phyloP scores from a whole-genome alignment of 2,797 vertebrate species.

The Antrozous pallidus region DNA sequence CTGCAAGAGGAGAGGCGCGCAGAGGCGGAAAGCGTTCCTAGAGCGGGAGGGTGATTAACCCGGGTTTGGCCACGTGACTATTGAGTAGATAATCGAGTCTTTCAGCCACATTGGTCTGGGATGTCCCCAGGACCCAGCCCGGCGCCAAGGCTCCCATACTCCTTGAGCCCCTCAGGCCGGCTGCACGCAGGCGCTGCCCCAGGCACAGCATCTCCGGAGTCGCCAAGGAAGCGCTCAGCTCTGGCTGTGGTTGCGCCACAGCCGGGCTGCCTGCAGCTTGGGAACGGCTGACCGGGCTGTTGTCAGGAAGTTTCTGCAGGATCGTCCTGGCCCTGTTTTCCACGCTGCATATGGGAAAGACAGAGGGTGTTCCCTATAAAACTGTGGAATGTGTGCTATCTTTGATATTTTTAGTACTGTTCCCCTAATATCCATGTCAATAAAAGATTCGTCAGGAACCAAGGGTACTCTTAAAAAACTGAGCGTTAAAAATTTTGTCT shows the following conservation, averaged over 20 bases:
- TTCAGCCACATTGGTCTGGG: not conserved
- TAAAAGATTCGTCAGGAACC: conserved; percentile 35
- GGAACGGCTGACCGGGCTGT: conserved; percentile 36
- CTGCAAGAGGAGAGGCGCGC: no score
- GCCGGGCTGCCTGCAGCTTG: not conserved
- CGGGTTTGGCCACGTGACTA: not conserved
- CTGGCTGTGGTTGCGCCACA: not conserved
- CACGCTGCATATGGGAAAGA: conserved; percentile 23
- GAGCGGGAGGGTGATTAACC: not conserved
- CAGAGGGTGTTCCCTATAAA: conserved; percentile 54
- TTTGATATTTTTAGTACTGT: conserved; percentile 24
- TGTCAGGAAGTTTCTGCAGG: conserved; percentile 65
- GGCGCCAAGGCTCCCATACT: not conserved
- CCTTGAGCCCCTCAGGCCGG: not conserved
- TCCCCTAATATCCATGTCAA: conserved; percentile 6
- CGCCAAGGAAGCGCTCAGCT: not conserved
- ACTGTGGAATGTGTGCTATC: not conserved
- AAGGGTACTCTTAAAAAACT: not conserved
- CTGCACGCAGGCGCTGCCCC: not conserved
- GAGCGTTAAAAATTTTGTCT: not conserved
- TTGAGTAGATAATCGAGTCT: not conserved
- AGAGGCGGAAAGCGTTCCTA: not conserved
- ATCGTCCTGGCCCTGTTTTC: conserved; percentile 49
- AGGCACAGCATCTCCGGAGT: not conserved
- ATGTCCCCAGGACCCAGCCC: not conserved